A percentile compares a stretch with the other conserved stretches of the same genome.
phyloP scores from a whole-genome alignment of 2,113 vertebrate genomes.

The Sus scrofa region T2T-Sscrofa CM000822.6:19305001-19305500 shows the following conservation, averaged over 20 bases:
- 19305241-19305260: constrained; percentile 7
- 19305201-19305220: neutral
- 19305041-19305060: neutral
- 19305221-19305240: neutral
- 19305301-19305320: neutral
- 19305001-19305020: neutral
- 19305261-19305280: neutral
- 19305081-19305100: neutral
- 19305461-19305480: neutral
- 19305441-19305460: neutral
- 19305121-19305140: neutral
- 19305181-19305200: neutral
- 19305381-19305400: neutral
- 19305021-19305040: neutral
- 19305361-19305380: neutral
- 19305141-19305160: constrained; percentile 14
- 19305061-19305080: neutral
- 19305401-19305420: neutral
- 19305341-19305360: constrained; percentile 7
- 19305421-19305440: neutral
- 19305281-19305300: neutral
- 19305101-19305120: neutral
- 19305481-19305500: neutral
- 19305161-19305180: neutral
- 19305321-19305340: neutral